These are phyloP conservation scores for Crotalus adamanteus DNA, from an alignment of 2,797 vertebrate species.

Conservation along the genomic window DNA sequence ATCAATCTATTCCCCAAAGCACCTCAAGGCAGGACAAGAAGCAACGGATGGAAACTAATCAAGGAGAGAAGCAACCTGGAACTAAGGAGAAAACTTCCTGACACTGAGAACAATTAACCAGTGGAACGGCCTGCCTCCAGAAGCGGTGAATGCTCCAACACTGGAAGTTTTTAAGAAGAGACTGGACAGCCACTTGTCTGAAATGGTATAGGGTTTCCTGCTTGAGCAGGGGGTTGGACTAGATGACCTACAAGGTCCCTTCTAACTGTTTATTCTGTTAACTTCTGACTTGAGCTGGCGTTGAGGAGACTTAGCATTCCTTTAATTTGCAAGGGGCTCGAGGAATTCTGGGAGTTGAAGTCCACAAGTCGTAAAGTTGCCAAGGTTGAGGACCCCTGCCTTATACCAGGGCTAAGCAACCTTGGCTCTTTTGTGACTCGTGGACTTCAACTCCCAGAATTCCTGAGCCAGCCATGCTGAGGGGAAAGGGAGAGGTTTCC, in stretches of 20 bases:
- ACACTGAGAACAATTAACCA: background rate
- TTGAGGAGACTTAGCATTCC: no score
- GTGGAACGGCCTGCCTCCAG: background rate
- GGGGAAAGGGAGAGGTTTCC: no score
- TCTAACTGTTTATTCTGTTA: background rate
- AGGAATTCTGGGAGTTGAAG: no score
- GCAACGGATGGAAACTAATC: background rate
- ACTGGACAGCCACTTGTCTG: background rate
- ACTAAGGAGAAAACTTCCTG: background rate
- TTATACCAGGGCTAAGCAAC: no score
- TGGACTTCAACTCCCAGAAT: no score
- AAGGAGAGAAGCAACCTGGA: background rate
- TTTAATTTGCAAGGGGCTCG: no score
- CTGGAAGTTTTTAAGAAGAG: background rate
- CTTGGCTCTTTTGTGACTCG: no score
- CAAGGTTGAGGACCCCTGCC: no score
- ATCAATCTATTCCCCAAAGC: background rate
- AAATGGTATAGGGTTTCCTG: background rate
- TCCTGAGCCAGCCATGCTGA: no score
- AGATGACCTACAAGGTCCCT: background rate
- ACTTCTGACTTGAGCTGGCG: no score
- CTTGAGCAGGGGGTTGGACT: background rate
- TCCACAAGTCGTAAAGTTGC: no score
- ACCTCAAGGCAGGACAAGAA: background rate
- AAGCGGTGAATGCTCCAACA: fast-evolving